Evolutionary conservation across 2,888 invertebrate genomes (phyloP), one percentile per base, ranked within the genome.

Genomic region (Ormyrus thymus): DNA sequence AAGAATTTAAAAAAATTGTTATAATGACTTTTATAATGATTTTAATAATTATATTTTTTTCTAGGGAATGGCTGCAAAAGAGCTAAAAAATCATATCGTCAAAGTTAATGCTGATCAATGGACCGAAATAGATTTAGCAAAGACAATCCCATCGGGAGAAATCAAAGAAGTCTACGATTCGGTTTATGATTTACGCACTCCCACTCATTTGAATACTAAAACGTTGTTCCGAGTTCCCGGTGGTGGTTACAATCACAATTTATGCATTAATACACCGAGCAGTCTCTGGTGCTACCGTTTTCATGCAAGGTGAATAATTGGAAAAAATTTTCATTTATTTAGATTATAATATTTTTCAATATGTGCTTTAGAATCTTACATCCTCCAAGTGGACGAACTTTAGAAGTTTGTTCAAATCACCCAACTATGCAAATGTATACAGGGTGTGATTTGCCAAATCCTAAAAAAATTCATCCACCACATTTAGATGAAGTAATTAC

Each of bases 341-440:
- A 55, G 5, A n/a, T 10, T 10, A 56, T 8, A 11, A 8, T 7
- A 43, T n/a, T 51, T 62, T 58, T 15, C 46, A 50, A 29, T 29
- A 29, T 29, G 4, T 29, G 29, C 29, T 29, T 29, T 29, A 90
- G 91, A 80, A 86, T 90, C 9, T 82, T 88, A 45, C 90, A 91
- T 83, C 87, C 89, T 7, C 83, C 77, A 5, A 87, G 87, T 45
- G 93, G 93, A 4, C 88, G 93, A 59, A 89, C 86, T 11, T 83
- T 94, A 82, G 92, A 92, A 82, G 89, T 92, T 6, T 90, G 88
- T 78, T 92, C 93, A 0, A 91, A 92, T 80, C 92, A 92, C 82
- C 92, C 93, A 0, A 92, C 92, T 6, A 85, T 93, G 7, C 92
- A 92, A 85, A 90, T 94, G 70, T 93, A 93, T 84, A 93, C 93